Base-by-base conservation (phyloP, 1,140 invertebrate genomes). In the Frieseomelitta varia region DNA sequence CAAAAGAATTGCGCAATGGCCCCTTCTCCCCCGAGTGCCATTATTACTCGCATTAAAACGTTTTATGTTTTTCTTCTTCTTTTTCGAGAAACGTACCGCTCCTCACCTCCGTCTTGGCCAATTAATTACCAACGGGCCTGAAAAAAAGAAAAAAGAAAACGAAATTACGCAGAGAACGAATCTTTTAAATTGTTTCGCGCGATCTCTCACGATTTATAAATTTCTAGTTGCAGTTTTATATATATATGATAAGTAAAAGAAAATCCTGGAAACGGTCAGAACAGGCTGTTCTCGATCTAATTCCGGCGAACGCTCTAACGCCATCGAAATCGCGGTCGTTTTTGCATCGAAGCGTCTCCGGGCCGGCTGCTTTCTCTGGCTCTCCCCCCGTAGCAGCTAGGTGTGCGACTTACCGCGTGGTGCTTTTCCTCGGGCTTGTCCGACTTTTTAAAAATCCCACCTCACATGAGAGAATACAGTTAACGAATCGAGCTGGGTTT, bases 371-470 rank as follows among this genome's bases (percentile, higher is more conserved):
- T 84, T 84, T 84, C 81, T 84, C 81, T 30, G 47, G 39, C 58
- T 67, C 55, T 47, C 81, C 39, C 6, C 8, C 39, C 39, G 30
- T 47, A 47, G 39, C 39, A 47, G 75, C 75, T 83, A 83, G 65
- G 74, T 39, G 65, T 63, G 47, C 76, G 81, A 84, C 81, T 84
- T 79, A 72, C 79, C 55, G 56, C 81, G 47, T 53, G 81, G 39
- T 71, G 76, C 39, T 79, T 71, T 69, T 79, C 67, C 55, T 68
- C 51, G 24, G 15, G 12, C 56, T 47, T 47, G 81, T 69, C 56
- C 67, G 76, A 83, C 81, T 84, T 84, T 84, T 84, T 79, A 47
- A 79, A 84, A 84, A 84, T 79, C 63, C 75, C 39, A 71, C 65
- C 76, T 84, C 24, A 55, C 76, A 39, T 51, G 74, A 79, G 74